Base-by-base conservation (phyloP, 53 echinoderm and acorn worm species). In the Patiria pectinifera region DNA sequence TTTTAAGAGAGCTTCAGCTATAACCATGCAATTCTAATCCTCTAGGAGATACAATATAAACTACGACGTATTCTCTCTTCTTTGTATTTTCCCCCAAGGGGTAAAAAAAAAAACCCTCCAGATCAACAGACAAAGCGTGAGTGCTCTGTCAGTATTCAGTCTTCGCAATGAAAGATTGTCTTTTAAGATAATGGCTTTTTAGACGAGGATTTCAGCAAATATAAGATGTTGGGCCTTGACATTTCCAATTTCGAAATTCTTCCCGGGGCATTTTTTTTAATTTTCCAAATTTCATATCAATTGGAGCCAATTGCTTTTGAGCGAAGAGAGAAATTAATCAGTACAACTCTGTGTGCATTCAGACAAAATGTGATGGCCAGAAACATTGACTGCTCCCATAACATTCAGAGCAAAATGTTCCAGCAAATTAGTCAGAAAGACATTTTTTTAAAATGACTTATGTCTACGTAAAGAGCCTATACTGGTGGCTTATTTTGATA, bases 181-280 rank as follows among this genome's bases (percentile, higher is more conserved):
- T 74, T 6, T 35, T 74, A 10, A 74, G 74, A 74, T 74, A 74
- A 74, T 74, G 74, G 74, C 74, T 74, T 74, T 74, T 74, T 74
- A 16, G 74, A 74, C 3, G 24, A 3, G 22, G n/a, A 23, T 24
- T 74, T 74, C 74, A 74, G 19, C 74, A 23, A 74, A 74, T 74
- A 23, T 74, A 24, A 74, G 74, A 74, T 24, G 22, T 74, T 74
- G 74, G 74, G 22, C 74, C 74, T 74, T 74, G 74, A 74, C 74
- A 23, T 74, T 74, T 74, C 22, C 8, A 23, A 74, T 74, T 23
- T n/a, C 5, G 3, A 74, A 74, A 18, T 74, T 74, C 10, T 16
- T 24, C 23, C 24, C 19, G 70, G 70, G 4, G 70, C 24, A 4
- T 4, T 24, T 74, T 74, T n/a, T 74, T 74, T 74, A 2, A 6